These are phyloP conservation scores for Oncorhynchus tshawytscha DNA, from an alignment of 2,113 vertebrate species.

Conservation along the genomic window DNA sequence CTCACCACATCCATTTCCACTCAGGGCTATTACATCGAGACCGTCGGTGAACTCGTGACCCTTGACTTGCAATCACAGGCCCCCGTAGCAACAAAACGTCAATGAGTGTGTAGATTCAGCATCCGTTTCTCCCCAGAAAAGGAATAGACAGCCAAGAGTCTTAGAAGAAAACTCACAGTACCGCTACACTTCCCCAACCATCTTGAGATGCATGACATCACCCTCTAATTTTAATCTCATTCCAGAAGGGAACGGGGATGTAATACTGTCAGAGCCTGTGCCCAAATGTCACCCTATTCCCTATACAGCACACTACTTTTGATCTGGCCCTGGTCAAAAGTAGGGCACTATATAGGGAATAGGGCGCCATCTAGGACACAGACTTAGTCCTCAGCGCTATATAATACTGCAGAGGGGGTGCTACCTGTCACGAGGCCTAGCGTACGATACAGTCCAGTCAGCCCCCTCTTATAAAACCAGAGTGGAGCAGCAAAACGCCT, in stretches of 20 bases:
- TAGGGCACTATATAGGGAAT: no score
- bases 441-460: no score
- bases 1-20: neutral
- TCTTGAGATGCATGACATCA: constrained; percentile 17
- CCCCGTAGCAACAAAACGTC: constrained; percentile 21
- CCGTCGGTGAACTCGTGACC: constrained; percentile 44
- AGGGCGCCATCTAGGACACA: no score
- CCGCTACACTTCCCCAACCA: neutral
- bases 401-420: no score
- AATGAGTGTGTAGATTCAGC: constrained; percentile 31
- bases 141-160: neutral
- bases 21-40: constrained; percentile 8
- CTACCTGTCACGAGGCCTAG: no score
- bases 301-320: no score
- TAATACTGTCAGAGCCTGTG: neutral
- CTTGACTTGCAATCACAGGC: constrained; percentile 37
- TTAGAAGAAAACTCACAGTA: no score
- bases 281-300: no score
- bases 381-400: no score
- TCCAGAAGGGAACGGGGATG: neutral
- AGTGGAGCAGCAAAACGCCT: constrained; percentile 32
- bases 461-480: neutral
- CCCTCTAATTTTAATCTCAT: constrained; percentile 7
- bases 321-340: no score
- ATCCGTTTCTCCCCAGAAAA: constrained; percentile 28